Conservation (phyloP, 2,113 vertebrate species). For the Cyprinus carpio region DNA sequence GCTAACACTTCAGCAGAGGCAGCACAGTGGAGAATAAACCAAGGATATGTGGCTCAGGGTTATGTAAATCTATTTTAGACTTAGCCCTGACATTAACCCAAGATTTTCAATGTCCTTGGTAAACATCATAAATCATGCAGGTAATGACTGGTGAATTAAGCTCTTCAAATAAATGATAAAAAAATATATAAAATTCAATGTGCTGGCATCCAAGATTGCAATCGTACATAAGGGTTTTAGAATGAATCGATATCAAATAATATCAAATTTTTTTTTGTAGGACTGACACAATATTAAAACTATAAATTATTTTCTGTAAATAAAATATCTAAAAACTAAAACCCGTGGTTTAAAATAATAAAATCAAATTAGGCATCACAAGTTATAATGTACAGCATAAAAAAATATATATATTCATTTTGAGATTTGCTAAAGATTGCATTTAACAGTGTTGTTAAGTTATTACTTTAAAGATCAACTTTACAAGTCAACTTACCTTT, state of each 20-base stretch:
- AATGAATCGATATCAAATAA: background rate
- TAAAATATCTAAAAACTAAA: background rate
- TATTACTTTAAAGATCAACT: background rate
- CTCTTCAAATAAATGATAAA: background rate
- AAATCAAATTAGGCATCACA: too few species aligned
- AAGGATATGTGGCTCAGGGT: slow-evolving; percentile 3
- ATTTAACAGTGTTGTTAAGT: background rate
- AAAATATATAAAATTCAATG: background rate
- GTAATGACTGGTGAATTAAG: background rate
- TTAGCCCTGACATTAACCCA: background rate
- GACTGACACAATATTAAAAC: background rate
- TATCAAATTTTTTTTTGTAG: too few species aligned
- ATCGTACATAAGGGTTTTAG: background rate
- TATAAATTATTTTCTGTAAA: background rate
- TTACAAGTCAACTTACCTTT: background rate
- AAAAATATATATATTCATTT: background rate
- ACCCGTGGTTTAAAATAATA: background rate
- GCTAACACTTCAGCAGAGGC: background rate
- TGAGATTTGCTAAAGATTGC: background rate
- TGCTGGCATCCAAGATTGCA: background rate
- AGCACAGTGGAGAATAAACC: background rate
- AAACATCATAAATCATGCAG: background rate
- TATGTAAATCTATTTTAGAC: background rate
- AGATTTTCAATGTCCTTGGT: background rate
- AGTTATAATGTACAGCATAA: background rate